Evolutionary conservation across 2,113 vertebrate species (phyloP).

Genomic region (Merops nubicus): DNA sequence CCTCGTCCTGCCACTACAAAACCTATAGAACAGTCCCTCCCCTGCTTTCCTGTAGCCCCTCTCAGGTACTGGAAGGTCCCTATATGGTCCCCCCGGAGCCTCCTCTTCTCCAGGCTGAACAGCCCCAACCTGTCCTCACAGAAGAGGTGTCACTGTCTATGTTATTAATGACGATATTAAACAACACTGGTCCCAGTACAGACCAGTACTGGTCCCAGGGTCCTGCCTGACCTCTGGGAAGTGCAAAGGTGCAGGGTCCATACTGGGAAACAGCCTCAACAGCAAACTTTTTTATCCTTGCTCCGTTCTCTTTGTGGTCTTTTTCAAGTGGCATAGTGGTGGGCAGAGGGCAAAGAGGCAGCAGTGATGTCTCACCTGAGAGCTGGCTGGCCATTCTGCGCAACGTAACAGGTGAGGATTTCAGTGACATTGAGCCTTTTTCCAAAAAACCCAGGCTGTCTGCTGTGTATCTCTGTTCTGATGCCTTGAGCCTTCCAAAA

Average conservation of each 20-base stretch:
- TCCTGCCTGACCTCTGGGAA: neutral
- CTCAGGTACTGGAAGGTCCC: too few species aligned
- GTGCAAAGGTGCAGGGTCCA: neutral
- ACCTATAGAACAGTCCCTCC: too few species aligned
- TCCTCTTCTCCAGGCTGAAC: too few species aligned
- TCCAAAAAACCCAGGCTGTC: constrained; percentile 82
- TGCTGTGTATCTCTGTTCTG: constrained; percentile 75
- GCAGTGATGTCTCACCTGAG: constrained; percentile 71
- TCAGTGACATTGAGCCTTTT: constrained; percentile 76
- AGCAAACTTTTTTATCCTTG: neutral
- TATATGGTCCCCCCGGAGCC: too few species aligned
- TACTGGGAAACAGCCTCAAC: neutral
- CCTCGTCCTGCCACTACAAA: too few species aligned
- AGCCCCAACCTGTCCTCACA: too few species aligned
- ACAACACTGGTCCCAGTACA: too few species aligned
- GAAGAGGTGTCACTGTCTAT: too few species aligned
- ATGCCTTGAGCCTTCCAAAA: constrained; percentile 70
- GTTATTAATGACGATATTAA: too few species aligned
- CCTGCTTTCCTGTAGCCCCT: too few species aligned
- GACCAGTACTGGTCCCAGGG: too few species aligned
- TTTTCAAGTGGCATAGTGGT: neutral
- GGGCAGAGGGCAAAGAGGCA: neutral
- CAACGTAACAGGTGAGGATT: constrained; percentile 84
- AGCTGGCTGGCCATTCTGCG: constrained; percentile 91
- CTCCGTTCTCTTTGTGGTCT: neutral